phyloP scores from a whole-genome alignment of 1,140 invertebrate species.

The Stratiolaelaps scimitus region DNA sequence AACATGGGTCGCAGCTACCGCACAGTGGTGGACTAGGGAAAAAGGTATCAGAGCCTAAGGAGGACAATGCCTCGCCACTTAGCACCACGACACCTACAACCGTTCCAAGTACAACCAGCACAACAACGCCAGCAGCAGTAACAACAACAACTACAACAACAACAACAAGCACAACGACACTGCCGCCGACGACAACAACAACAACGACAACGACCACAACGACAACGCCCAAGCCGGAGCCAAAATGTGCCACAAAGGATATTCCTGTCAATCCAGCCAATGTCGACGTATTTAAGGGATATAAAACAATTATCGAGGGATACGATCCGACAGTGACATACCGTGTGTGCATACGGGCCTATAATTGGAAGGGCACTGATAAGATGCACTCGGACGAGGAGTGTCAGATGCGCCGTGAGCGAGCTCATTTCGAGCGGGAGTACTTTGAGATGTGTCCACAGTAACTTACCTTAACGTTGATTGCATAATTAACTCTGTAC shows the following conservation, averaged over 20 bases:
- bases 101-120: neutral
- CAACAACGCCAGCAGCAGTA: neutral
- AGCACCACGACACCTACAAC: neutral
- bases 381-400: slow-evolving; percentile 22
- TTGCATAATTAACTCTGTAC: no score
- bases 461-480: neutral
- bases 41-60: neutral
- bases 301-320: slow-evolving; percentile 5
- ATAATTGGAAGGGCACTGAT: slow-evolving; percentile 25
- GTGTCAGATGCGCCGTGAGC: neutral
- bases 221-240: slow-evolving; percentile 12
- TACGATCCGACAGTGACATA: slow-evolving; percentile 10
- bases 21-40: no score
- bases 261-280: slow-evolving; percentile 24
- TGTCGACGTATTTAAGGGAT: slow-evolving; percentile 15
- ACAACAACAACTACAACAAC: neutral
- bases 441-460: slow-evolving; percentile 26
- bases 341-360: slow-evolving; percentile 14
- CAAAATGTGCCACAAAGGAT: slow-evolving; percentile 13
- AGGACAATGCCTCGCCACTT: neutral
- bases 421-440: slow-evolving; percentile 11
- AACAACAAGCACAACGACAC: neutral
- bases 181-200: neutral
- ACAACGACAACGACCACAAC: neutral
- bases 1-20: no score